Evolutionary conservation across 2,888 invertebrate genomes (phyloP).

Genomic region (Polia nebulosa): DNA sequence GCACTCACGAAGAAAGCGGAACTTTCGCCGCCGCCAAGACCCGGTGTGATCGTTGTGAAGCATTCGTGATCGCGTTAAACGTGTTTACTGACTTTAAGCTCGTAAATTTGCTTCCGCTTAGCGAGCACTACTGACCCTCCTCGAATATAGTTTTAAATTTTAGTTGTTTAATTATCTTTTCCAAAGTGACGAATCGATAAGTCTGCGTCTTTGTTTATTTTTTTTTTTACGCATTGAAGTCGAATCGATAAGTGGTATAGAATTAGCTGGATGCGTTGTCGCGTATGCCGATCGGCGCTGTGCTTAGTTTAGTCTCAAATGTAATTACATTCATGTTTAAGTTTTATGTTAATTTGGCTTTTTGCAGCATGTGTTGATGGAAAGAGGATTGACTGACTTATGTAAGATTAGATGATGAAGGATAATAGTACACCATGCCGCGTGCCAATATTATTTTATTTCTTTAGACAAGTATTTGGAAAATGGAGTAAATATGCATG

Average conservation of each 20-base stretch:
- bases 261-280: conserved; percentile 80
- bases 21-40: conserved; percentile 93
- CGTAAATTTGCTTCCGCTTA: conserved; percentile 79
- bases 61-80: conserved; percentile 93
- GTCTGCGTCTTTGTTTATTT: conserved; percentile 87
- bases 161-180: conserved; percentile 88
- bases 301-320: conserved; percentile 89
- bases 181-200: conserved; percentile 90
- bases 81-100: conserved; percentile 74
- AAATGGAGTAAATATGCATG: conserved; percentile 43
- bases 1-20: conserved; percentile 91
- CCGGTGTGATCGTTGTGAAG: conserved; percentile 97
- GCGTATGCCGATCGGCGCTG: conserved; percentile 83
- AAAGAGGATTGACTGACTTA: conserved; percentile 85
- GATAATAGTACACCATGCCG: conserved; percentile 79
- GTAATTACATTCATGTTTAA: conserved; percentile 80
- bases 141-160: conserved; percentile 89
- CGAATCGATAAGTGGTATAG: conserved; percentile 77
- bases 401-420: conserved; percentile 79
- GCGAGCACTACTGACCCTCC: conserved; percentile 84
- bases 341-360: conserved; percentile 79
- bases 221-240: conserved; percentile 81
- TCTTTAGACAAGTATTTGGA: conserved; percentile 63
- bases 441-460: conserved; percentile 81
- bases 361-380: conserved; percentile 75